A percentile compares a stretch with the other conserved stretches of the same genome.
phyloP scores from a whole-genome alignment of 2,113 vertebrate genomes.

The Catharus fuscescens region DNA sequence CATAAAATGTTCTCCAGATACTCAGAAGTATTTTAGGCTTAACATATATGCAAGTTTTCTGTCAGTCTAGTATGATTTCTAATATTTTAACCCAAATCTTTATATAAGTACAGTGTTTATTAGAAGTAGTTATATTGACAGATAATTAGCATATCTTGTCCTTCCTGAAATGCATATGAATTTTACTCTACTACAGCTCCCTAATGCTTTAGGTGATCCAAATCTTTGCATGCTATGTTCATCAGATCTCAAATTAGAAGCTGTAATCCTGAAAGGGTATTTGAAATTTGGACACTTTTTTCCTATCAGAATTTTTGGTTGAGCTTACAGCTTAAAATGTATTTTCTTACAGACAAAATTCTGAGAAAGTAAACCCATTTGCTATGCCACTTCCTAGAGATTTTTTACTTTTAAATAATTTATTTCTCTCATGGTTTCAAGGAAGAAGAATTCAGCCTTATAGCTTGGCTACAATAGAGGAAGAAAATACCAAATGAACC shows the following conservation, averaged over 20 bases:
- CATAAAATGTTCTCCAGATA: background rate
- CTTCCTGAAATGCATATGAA: background rate
- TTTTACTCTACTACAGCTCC: background rate
- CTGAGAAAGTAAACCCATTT: background rate
- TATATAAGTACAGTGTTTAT: background rate
- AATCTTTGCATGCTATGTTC: background rate
- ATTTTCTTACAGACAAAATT: background rate
- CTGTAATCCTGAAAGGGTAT: background rate
- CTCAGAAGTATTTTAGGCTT: background rate
- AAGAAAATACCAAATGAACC: slow-evolving; percentile 11
- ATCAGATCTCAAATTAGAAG: background rate
- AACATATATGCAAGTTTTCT: background rate
- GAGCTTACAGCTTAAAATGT: background rate
- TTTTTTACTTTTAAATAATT: background rate
- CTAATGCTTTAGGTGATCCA: background rate
- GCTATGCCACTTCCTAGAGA: background rate
- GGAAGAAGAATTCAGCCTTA: background rate
- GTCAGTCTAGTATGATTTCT: background rate
- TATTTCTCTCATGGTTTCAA: background rate
- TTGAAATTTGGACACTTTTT: background rate
- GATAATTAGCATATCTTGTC: background rate
- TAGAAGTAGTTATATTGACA: background rate
- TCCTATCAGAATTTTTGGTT: background rate
- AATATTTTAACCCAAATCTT: background rate
- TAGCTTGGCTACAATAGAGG: background rate